Base-by-base conservation (phyloP, 2,888 invertebrate species). In the Argynnis bischoffii region DNA sequence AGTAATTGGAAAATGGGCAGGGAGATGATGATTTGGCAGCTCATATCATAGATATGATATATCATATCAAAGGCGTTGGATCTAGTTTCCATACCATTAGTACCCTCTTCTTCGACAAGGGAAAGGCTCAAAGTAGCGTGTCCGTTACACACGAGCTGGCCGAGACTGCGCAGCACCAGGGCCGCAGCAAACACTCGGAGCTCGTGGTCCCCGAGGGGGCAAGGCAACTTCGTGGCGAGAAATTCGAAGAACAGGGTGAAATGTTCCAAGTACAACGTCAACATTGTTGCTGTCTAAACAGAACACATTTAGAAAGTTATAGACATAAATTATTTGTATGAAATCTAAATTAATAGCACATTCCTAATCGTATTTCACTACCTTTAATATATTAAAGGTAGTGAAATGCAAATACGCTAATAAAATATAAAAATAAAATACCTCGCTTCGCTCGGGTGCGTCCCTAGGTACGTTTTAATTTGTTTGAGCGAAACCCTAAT, bases 101-200 rank as follows among this genome's bases (percentile, higher is more conserved):
- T 14, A 3, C 51, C 79, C 41, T 76, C 76, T 0, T 82, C 81
- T 2, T 83, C 82, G 1, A 76, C 72, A 0, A 81, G 77, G 0
- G 82, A 74, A 0, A 90, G 77, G 6, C 82, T 84, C 2, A 90
- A 75, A 0, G 90, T 93, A 0, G 96, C 95, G 82, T 97, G 96
- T 0, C 95, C 97, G 82, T 98, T 98, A 78, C 95, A 95, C 51
- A 97, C 94, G 63, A 98, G 91, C 86, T 98, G 98, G 0, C 96
- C 95, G 60, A 97, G 94, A 77, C 96, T 96, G 41, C 96, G 94
- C 59, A 97, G 88, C 48, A 98, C 84, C 6, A 96, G 80, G 0
- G 95, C 94, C 0, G 96, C 95, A 21, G 96, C 86, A 71, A 94
- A 93, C 60, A 94, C 31, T 14, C 91, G 81, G 84, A 90, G 85